Percentiles rank a stretch among this genome's conserved stretches.
phyloP scores from a whole-genome alignment of 2,113 vertebrate species.

The Ptilonorhynchus violaceus region DNA sequence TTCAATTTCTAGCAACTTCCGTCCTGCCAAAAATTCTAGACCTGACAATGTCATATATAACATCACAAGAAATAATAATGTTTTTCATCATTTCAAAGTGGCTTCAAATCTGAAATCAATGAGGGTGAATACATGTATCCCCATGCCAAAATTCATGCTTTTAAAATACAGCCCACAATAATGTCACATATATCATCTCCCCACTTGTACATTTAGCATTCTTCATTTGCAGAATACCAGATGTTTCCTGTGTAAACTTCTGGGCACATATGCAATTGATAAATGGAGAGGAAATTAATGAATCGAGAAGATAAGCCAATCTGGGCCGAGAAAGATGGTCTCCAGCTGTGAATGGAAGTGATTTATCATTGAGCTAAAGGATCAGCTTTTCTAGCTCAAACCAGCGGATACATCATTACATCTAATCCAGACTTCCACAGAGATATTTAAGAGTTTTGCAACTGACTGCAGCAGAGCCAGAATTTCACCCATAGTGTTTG shows the following conservation, averaged over 20 bases:
- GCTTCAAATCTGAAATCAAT: neutral
- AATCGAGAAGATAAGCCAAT: slow-evolving; percentile 62
- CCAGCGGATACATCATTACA: slow-evolving; percentile 45
- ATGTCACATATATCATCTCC: neutral
- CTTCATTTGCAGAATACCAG: slow-evolving; percentile 34
- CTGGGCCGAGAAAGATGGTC: neutral
- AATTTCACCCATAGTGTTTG: slow-evolving; percentile 29
- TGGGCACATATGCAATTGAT: slow-evolving; percentile 53
- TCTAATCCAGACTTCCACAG: slow-evolving; percentile 61
- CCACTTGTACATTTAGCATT: neutral
- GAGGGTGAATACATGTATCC: neutral
- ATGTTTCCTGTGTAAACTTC: slow-evolving; percentile 50
- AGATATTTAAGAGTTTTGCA: slow-evolving; percentile 20
- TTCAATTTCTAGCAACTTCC: neutral
- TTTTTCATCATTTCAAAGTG: neutral
- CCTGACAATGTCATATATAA: neutral
- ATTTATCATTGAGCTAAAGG: slow-evolving; percentile 61
- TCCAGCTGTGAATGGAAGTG: slow-evolving; percentile 63
- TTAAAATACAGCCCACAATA: neutral
- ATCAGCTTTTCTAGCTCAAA: slow-evolving; percentile 61
- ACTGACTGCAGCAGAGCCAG: slow-evolving; percentile 24
- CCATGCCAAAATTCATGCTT: neutral
- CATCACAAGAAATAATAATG: neutral
- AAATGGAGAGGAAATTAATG: slow-evolving; percentile 62
- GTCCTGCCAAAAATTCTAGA: neutral